Percentiles rank a stretch among this genome's conserved stretches.
phyloP scores from a whole-genome alignment of 2,797 vertebrate species.

The Sebastes aleutianus region DNA sequence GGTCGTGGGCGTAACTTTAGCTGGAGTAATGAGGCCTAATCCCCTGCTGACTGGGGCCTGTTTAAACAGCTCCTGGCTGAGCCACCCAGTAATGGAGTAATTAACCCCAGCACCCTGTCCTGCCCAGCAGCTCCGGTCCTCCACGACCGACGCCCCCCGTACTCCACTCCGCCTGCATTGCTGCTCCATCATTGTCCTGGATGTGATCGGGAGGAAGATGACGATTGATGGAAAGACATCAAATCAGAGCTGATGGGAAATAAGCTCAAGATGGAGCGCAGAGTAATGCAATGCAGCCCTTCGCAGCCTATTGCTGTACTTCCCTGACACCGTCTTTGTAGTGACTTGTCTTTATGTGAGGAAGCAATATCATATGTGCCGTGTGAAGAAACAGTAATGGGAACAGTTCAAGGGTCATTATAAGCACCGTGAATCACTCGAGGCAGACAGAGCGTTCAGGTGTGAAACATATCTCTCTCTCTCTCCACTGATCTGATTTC shows the following conservation, averaged over 20 bases:
- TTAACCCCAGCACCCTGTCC: slow-evolving; percentile 90
- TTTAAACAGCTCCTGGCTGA: slow-evolving; percentile 90
- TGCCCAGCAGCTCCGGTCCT: slow-evolving; percentile 65
- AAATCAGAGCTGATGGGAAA: slow-evolving; percentile 43
- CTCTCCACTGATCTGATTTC: slow-evolving; percentile 76
- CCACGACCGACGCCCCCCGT: slow-evolving; percentile 7
- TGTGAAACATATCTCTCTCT: slow-evolving; percentile 61
- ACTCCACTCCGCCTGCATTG: slow-evolving; percentile 13
- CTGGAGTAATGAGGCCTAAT: slow-evolving; percentile 99
- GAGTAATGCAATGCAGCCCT: slow-evolving; percentile 29
- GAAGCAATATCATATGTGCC: slow-evolving; percentile 18
- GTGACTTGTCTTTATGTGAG: slow-evolving; percentile 38
- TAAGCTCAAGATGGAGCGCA: slow-evolving; percentile 10
- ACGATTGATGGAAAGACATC: slow-evolving; percentile 34
- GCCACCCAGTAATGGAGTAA: slow-evolving; percentile 98
- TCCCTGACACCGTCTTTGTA: slow-evolving; percentile 42
- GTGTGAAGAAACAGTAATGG: slow-evolving; percentile 54
- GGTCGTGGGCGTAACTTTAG: slow-evolving; percentile 94
- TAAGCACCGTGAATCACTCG: slow-evolving; percentile 33
- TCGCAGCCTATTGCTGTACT: not conserved
- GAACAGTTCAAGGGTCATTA: slow-evolving; percentile 69
- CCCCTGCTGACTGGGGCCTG: slow-evolving; percentile 90
- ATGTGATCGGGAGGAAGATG: slow-evolving; percentile 21
- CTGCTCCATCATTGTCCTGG: slow-evolving; percentile 44
- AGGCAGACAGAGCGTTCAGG: slow-evolving; percentile 57